Evolutionary conservation across 1,140 invertebrate species (phyloP).

Genomic region (Platorchestia sp.): DNA sequence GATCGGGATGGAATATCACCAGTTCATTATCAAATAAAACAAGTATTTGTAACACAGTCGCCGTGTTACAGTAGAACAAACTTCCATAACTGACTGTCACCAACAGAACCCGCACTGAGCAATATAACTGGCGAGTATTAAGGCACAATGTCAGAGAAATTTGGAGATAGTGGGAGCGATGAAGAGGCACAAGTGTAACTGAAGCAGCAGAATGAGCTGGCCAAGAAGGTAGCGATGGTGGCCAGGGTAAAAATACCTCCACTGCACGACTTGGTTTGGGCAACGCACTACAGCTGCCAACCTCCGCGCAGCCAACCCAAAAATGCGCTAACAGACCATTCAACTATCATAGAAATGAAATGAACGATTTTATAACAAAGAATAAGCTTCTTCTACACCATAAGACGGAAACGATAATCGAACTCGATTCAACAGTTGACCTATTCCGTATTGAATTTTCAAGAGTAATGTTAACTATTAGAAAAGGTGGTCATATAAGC

Average conservation of each 20-base stretch:
- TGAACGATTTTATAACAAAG: neutral
- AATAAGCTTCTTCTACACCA: neutral
- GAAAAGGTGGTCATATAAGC: neutral
- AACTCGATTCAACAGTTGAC: neutral
- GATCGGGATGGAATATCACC: neutral
- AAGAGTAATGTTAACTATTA: neutral
- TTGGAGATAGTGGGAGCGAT: slow-evolving; percentile 47
- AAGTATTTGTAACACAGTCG: neutral
- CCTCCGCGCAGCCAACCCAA: slow-evolving; percentile 42
- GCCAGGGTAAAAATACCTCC: slow-evolving; percentile 44
- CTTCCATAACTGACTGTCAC: neutral
- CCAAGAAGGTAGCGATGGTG: slow-evolving; percentile 51
- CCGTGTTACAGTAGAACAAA: neutral
- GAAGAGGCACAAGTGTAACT: slow-evolving; percentile 55
- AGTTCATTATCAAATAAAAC: neutral
- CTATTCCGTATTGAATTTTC: neutral
- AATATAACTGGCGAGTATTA: neutral
- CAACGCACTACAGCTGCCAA: slow-evolving; percentile 49
- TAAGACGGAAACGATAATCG: neutral
- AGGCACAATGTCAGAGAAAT: slow-evolving; percentile 21
- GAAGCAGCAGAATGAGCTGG: slow-evolving; percentile 50
- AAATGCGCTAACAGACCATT: neutral
- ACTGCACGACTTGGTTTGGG: slow-evolving; percentile 51
- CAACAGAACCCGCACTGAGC: neutral
- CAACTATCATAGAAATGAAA: neutral